Percentiles rank a stretch among this genome's conserved stretches.
These are phyloP conservation scores for Chamaedrilus cognettii DNA, from an alignment of 2,888 invertebrate species.

Conservation along the genomic window DNA sequence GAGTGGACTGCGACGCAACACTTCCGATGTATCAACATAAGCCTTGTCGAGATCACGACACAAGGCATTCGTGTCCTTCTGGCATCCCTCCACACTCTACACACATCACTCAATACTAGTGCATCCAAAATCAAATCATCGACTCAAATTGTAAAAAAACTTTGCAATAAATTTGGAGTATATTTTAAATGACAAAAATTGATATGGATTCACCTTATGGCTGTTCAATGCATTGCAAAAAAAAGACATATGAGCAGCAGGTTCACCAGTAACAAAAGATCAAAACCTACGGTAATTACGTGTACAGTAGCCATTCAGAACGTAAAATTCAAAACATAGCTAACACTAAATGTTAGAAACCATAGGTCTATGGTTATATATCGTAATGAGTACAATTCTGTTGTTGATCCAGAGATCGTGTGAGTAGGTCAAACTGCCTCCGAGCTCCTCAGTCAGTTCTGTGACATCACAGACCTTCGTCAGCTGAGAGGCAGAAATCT, in stretches of 20 bases:
- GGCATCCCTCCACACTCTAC: conserved; percentile 72
- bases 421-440: conserved; percentile 73
- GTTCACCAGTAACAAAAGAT: too few species aligned
- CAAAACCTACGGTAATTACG: background rate
- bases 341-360: background rate
- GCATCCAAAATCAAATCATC: background rate
- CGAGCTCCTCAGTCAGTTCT: conserved; percentile 74
- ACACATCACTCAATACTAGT: background rate
- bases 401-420: conserved; percentile 76
- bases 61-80: conserved; percentile 66
- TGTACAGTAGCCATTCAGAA: background rate
- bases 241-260: too few species aligned
- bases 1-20: background rate
- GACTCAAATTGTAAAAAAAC: background rate
- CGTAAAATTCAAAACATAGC: background rate
- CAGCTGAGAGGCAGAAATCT: conserved; percentile 64
- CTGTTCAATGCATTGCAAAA: too few species aligned
- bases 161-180: background rate
- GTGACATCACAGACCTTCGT: conserved; percentile 70
- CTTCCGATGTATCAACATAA: conserved; percentile 61
- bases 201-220: too few species aligned
- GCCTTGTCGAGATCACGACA: conserved; percentile 67
- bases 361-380: background rate
- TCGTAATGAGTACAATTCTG: conserved; percentile 66
- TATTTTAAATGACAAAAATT: too few species aligned